Conservation (phyloP, 2,797 vertebrate genomes). For the Ciconia nigra region DNA sequence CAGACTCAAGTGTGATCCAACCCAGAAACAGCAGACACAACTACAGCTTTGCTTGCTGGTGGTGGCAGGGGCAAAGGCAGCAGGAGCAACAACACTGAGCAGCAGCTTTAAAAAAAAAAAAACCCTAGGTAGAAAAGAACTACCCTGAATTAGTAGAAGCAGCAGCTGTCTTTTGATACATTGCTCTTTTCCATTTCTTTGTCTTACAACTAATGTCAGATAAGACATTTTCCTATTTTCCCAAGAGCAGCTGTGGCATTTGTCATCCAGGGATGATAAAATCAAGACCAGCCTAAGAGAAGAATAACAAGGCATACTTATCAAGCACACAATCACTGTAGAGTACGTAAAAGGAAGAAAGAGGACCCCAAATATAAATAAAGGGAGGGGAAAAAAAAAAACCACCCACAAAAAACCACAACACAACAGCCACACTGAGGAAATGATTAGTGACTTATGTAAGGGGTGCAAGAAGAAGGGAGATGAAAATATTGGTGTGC, state of each 20-base stretch:
- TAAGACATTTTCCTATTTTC: not conserved
- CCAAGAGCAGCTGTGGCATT: not conserved
- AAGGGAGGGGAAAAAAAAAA: no score
- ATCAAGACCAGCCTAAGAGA: not conserved
- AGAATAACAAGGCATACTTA: not conserved
- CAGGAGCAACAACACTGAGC: not conserved
- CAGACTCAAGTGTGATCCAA: not conserved
- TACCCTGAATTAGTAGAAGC: not conserved
- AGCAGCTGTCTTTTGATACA: not conserved
- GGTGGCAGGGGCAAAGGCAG: not conserved
- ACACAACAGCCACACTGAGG: accelerated
- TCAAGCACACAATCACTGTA: not conserved
- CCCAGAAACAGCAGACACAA: not conserved
- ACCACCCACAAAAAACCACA: no score
- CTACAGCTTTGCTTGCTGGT: not conserved
- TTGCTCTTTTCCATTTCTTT: not conserved
- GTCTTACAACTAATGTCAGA: not conserved
- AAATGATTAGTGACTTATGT: not conserved
- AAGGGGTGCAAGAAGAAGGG: not conserved
- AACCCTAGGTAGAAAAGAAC: not conserved
- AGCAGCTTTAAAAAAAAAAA: not conserved
- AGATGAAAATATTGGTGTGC: not conserved
- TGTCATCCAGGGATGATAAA: not conserved
- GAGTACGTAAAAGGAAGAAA: not conserved
- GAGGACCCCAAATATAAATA: not conserved